Percentiles rank a stretch among this genome's conserved stretches.
Evolutionary conservation across 2,113 vertebrate species (phyloP).

Genomic region (Lycocorax pyrrhopterus): DNA sequence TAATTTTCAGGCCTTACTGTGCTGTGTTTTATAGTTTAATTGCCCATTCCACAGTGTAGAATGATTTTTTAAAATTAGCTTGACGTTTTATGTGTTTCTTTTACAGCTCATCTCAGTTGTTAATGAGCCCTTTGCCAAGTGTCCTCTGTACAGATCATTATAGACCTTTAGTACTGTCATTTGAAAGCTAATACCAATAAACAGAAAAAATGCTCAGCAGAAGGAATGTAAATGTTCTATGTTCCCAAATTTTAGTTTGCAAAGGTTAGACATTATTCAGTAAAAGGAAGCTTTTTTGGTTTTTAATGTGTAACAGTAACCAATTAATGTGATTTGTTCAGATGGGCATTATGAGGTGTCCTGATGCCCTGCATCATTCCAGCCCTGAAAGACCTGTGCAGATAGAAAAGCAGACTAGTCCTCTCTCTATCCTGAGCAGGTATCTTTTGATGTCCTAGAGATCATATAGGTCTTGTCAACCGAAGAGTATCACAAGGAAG

Average conservation of each 20-base stretch:
- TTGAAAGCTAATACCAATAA: slow-evolving; percentile 24
- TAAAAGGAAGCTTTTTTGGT: background rate
- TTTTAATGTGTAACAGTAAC: background rate
- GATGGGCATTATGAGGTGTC: background rate
- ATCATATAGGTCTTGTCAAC: background rate
- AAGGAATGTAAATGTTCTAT: background rate
- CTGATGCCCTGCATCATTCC: background rate
- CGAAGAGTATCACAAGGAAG: background rate
- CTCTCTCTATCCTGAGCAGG: background rate
- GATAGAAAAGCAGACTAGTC: background rate
- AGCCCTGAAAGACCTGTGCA: background rate
- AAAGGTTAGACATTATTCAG: background rate
- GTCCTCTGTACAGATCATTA: slow-evolving; percentile 6
- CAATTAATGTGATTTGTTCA: background rate
- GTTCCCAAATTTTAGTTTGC: background rate
- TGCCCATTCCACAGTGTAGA: background rate
- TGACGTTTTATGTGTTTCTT: slow-evolving; percentile 42
- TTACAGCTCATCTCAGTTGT: slow-evolving; percentile 39
- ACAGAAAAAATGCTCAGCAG: slow-evolving; percentile 23
- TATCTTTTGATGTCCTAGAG: background rate
- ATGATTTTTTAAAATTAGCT: slow-evolving; percentile 9
- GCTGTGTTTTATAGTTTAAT: slow-evolving; percentile 4
- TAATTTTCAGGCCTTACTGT: slow-evolving; percentile 5
- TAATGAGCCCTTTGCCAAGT: slow-evolving; percentile 26
- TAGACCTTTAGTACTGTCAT: slow-evolving; percentile 23